Evolutionary conservation across 2,888 invertebrate genomes (phyloP), one percentile per base, ranked within the genome.

Genomic region (Stenchaetothrips biformis): DNA sequence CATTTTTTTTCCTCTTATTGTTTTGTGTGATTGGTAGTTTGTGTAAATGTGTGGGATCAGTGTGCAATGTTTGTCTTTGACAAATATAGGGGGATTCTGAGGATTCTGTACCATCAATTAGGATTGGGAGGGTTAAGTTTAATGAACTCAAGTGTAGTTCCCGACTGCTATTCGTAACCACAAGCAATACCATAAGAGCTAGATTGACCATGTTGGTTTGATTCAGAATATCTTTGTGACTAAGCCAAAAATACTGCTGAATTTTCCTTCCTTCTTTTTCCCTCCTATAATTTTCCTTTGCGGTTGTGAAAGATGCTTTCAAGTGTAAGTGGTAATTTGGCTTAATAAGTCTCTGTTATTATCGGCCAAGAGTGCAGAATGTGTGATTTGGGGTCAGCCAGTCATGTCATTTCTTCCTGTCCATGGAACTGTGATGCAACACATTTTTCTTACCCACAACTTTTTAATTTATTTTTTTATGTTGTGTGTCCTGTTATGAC

Each of bases 311-410:
- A 25, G 67, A 11, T 74, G 25, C 21, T 21, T 11, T 74, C 25
- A 74, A 25, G 21, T 74, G 25, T 25, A 74, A 25, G 67, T 25
- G 67, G 67, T 74, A 25, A 74, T 25, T 74, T 74, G 25, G 67
- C 21, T 74, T 21, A 74, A 11, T 25, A 74, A 74, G 53, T 13
- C 25, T 74, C 25, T 74, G 80, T 80, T 80, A 81, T 79, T 80
- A 80, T 80, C 83, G 83, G 84, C 84, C 84, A 83, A 83, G 84
- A 84, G 84, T 84, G 84, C 84, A 84, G 84, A 84, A 84, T 84
- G 83, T 84, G 84, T 84, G 84, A 82, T 83, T 82, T 79, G 82
- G 82, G 82, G 83, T 83, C 83, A 83, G 82, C 83, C 82, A 82
- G 83, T 74, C 67, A 74, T 74, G 25, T 74, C 67, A 74, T 74